Evolutionary conservation across 35 echinoderm and acorn worm species (phyloP).

Genomic region (Strongylocentrotus purpuratus): DNA sequence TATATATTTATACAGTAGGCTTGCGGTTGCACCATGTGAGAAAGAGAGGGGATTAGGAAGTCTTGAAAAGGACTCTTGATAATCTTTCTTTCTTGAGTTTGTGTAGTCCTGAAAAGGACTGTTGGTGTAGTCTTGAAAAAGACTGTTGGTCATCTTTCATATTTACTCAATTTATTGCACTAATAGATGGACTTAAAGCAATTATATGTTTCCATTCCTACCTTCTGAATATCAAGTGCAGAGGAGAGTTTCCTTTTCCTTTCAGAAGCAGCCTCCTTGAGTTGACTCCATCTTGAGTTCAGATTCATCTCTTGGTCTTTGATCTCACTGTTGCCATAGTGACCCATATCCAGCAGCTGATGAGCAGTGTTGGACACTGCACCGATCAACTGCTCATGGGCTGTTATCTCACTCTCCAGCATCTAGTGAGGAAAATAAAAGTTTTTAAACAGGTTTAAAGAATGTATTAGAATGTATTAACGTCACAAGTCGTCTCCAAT

Average conservation of each 20-base stretch:
- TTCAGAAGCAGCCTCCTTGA: conserved; percentile 63
- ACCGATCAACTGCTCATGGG: conserved; percentile 74
- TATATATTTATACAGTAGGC: no score
- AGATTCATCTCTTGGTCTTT: conserved; percentile 45
- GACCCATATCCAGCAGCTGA: conserved; percentile 55
- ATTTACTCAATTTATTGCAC: no score
- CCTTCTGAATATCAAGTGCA: conserved; percentile 70
- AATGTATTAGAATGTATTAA: background rate
- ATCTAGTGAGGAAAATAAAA: conserved; percentile 36
- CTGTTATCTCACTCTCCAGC: conserved; percentile 78
- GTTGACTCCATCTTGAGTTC: conserved; percentile 55
- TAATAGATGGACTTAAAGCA: no score
- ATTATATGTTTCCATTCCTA: background rate
- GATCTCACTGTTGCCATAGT: conserved; percentile 79
- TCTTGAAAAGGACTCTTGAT: no score
- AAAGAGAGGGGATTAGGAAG: no score
- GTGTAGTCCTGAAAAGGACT: no score
- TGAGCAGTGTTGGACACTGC: conserved; percentile 53
- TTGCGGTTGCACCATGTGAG: no score
- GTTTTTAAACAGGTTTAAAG: no score
- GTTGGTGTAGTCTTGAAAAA: no score
- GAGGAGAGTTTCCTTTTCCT: conserved; percentile 64
- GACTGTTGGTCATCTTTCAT: no score
- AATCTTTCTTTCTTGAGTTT: no score
- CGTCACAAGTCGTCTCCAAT: background rate